Evolutionary conservation across 2,113 vertebrate species (phyloP).

Genomic region (Carassius carassius): DNA sequence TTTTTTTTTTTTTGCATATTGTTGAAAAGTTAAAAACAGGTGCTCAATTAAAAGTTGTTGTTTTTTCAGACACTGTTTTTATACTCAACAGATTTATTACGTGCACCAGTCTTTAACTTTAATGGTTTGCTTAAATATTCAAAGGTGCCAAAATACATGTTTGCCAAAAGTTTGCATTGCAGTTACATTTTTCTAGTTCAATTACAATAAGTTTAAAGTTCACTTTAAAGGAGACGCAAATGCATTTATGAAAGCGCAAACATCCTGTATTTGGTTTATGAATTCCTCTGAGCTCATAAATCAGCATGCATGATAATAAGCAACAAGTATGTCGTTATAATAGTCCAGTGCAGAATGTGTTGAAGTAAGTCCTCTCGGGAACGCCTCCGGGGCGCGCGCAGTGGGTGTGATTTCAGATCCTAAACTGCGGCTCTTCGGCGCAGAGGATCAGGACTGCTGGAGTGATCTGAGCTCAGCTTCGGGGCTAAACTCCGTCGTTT

Average conservation of each 20-base stretch:
- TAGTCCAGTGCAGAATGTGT: background rate
- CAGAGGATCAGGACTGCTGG: background rate
- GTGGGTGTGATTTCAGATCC: background rate
- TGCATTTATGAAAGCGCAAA: background rate
- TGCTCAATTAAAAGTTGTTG: too few species aligned
- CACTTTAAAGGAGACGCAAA: background rate
- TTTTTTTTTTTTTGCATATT: too few species aligned
- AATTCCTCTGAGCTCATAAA: background rate
- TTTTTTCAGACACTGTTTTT: too few species aligned
- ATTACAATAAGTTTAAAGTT: too few species aligned
- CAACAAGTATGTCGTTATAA: background rate
- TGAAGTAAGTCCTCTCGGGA: background rate
- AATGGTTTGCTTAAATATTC: too few species aligned
- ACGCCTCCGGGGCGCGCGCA: background rate
- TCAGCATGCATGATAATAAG: background rate
- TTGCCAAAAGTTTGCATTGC: too few species aligned
- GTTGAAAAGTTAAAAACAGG: too few species aligned
- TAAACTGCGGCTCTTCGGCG: background rate
- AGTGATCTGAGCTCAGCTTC: background rate
- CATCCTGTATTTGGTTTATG: background rate
- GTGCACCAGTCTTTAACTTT: too few species aligned
- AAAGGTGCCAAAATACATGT: too few species aligned
- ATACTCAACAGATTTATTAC: too few species aligned
- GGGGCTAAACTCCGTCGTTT: background rate
- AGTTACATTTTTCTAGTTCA: too few species aligned